phyloP scores from a whole-genome alignment of 2,888 invertebrate species.

The Eristalis pertinax region DNA sequence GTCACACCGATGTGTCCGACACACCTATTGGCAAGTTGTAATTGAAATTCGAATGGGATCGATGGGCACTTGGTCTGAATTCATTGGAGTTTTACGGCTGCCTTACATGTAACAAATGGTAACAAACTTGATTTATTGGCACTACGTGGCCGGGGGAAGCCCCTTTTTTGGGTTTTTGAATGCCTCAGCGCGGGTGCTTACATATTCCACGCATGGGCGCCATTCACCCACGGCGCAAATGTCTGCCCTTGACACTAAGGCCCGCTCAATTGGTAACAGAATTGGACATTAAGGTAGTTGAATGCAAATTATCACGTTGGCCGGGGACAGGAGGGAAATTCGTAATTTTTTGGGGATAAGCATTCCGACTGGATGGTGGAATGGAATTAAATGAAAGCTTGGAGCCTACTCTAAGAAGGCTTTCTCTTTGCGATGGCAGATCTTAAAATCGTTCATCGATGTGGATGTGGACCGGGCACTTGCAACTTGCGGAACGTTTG shows the following conservation, averaged over 20 bases:
- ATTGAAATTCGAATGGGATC: not conserved
- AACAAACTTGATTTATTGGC: not conserved
- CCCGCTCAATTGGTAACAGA: not conserved
- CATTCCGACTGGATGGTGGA: not conserved
- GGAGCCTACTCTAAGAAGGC: too few relatives aligned
- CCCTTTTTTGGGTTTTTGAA: not conserved
- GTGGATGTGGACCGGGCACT: too few relatives aligned
- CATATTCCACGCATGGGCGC: not conserved
- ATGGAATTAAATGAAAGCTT: too few relatives aligned
- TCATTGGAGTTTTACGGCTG: not conserved
- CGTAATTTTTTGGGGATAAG: not conserved
- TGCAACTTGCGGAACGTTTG: too few relatives aligned
- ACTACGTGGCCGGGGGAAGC: not conserved
- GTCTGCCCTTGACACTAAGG: slow-evolving; percentile 1
- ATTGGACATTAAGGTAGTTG: not conserved
- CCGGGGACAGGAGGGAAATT: not conserved
- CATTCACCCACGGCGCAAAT: not conserved
- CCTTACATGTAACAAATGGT: not conserved
- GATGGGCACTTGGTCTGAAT: not conserved
- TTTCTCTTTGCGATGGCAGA: too few relatives aligned
- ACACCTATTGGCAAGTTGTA: not conserved
- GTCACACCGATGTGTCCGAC: not conserved
- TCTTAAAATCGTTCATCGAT: too few relatives aligned
- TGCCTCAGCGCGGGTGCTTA: not conserved
- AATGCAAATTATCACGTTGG: not conserved